Conservation (phyloP, 2,113 vertebrate species). For the Anolis carolinensis region DNA sequence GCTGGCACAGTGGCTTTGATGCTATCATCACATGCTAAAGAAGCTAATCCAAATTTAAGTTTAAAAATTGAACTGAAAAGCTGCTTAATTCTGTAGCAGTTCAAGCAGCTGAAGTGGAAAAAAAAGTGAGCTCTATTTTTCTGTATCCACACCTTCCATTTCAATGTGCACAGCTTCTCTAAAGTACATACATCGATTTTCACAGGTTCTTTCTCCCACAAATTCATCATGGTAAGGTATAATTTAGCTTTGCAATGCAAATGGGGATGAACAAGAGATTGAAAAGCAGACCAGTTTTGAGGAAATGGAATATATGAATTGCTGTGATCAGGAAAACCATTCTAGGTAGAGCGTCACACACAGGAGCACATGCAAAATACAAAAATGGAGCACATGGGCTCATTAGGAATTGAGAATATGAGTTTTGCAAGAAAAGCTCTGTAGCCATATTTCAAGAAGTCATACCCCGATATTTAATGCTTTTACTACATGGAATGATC, state of each 20-base stretch:
- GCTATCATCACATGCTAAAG: neutral
- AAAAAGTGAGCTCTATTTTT: neutral
- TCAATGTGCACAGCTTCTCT: neutral
- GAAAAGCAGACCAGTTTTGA: conserved; percentile 42
- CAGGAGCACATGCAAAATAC: neutral
- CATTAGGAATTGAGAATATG: neutral
- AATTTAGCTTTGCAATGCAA: neutral
- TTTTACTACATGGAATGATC: no score
- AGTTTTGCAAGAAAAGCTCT: neutral
- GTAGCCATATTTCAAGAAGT: neutral
- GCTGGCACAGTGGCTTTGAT: neutral
- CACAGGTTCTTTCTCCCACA: neutral
- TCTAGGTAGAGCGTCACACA: neutral
- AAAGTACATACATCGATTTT: neutral
- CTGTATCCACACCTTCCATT: neutral
- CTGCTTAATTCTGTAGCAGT: neutral
- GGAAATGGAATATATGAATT: conserved; percentile 40
- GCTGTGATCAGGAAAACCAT: neutral
- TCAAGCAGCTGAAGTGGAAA: neutral
- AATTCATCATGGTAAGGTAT: neutral
- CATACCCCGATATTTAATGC: neutral
- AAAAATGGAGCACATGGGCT: neutral
- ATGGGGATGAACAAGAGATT: neutral
- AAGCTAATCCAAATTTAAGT: neutral
- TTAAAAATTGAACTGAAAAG: neutral